Evolutionary conservation across 2,113 vertebrate genomes (phyloP).

Genomic region (Cyrtonyx montezumae): DNA sequence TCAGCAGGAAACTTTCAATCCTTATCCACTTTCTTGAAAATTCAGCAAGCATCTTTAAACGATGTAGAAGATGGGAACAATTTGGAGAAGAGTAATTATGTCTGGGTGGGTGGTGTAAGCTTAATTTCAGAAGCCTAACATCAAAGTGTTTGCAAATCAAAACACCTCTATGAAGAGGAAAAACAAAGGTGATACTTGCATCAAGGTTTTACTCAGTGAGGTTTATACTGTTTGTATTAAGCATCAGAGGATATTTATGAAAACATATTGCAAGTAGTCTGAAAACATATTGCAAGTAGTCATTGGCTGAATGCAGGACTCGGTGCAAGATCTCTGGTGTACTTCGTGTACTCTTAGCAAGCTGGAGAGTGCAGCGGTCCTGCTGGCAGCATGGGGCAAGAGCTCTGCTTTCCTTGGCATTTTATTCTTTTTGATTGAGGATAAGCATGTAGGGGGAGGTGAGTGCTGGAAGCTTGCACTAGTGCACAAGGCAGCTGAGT

Average conservation of each 20-base stretch:
- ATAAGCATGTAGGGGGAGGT: background rate
- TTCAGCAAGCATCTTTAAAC: background rate
- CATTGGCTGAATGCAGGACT: background rate
- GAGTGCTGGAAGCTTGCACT: background rate
- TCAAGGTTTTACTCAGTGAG: background rate
- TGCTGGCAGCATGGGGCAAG: background rate
- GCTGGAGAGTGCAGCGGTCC: background rate
- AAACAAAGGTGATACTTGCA: background rate
- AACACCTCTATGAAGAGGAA: background rate
- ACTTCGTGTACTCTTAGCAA: background rate
- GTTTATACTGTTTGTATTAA: background rate
- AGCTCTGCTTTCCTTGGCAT: background rate
- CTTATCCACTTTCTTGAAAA: background rate
- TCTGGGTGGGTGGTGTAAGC: background rate
- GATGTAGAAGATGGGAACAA: background rate
- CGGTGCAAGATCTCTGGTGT: background rate
- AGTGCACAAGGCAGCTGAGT: background rate
- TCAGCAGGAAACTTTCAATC: background rate
- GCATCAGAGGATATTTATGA: background rate
- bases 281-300: rapidly evolving
- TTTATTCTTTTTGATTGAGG: background rate
- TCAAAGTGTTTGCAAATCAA: background rate
- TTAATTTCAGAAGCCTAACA: background rate
- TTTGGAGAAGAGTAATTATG: background rate
- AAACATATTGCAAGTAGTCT: background rate